Base-by-base conservation (phyloP, 1,140 invertebrate genomes). In the Mercenaria mercenaria region DNA sequence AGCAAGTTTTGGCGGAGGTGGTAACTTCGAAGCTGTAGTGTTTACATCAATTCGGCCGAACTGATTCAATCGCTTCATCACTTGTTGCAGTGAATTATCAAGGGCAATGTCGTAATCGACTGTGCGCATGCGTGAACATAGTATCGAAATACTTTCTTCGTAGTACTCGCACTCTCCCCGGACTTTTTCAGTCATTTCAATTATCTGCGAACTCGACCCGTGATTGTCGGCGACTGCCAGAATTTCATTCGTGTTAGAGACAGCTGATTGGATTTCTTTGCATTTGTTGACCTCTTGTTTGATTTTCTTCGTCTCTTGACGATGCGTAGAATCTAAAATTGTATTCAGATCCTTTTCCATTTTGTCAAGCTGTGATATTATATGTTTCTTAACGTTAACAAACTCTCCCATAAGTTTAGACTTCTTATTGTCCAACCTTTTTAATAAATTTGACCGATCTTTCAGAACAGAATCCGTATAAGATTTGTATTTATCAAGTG, bases 41-140 rank as follows among this genome's bases (percentile, higher is more conserved):
- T 84, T 76, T 0, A 89, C 88, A 41, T 89, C 88, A 18, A 89
- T 83, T 11, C 88, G 41, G 23, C 88, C 88, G 74, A 89, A 89
- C 29, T 83, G 80, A 32, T 83, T 83, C 32, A 83, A 18, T 37
- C 72, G 50, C 56, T 74, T 89, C 88, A 83, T 43, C 23, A 89
- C 47, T 50, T 89, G 80, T 47, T 89, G 64, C 50, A 89, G n/a
- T 0, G 88, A 83, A n/a, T 83, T 61, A 37, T 89, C 88, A 2
- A 89, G 69, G 0, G 79, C 52, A 47, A 89, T 83, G 69, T 84
- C 67, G 41, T 89, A 89, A n/a, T 89, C 88, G 13, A 84, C 79
- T 11, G 50, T 74, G 8, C 79, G 72, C 64, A 89, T 56, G 23
- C 80, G 64, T 4, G 88, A 77, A 50, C 88, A 89, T 1, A 89